Evolutionary conservation across 2,113 vertebrate genomes (phyloP).

Genomic region (Brienomyrus longianalis): DNA sequence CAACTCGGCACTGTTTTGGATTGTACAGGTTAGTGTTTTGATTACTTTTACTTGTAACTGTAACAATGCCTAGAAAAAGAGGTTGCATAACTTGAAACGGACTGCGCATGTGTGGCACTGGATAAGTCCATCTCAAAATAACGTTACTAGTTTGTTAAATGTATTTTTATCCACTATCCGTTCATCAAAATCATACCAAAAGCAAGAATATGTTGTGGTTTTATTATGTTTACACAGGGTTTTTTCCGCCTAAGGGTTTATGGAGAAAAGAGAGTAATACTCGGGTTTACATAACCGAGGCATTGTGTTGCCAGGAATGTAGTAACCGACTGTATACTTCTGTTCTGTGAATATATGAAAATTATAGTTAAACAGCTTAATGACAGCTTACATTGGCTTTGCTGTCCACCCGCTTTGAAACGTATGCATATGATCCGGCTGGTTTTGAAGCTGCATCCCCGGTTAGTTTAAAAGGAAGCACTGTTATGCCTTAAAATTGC

Average conservation of each 20-base stretch:
- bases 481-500: not conserved
- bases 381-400: not conserved
- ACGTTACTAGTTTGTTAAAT: not conserved
- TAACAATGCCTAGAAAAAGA: slow-evolving; percentile 24
- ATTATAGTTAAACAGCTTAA: not conserved
- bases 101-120: slow-evolving; percentile 49
- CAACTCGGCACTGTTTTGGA: not conserved
- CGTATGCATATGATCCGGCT: not conserved
- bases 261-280: not conserved
- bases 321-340: not conserved
- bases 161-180: not conserved
- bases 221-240: not conserved
- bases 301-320: not conserved
- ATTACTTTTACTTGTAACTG: not conserved
- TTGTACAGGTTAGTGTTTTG: slow-evolving; percentile 43
- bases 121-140: not conserved
- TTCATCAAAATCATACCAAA: not conserved
- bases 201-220: not conserved
- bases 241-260: not conserved
- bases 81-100: slow-evolving; percentile 44
- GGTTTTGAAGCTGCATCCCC: not conserved
- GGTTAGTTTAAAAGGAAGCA: not conserved
- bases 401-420: not conserved
- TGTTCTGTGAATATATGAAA: not conserved
- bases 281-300: not conserved